Conservation (phyloP, 2,113 vertebrate genomes). For the Coregonus clupeaformis region DNA sequence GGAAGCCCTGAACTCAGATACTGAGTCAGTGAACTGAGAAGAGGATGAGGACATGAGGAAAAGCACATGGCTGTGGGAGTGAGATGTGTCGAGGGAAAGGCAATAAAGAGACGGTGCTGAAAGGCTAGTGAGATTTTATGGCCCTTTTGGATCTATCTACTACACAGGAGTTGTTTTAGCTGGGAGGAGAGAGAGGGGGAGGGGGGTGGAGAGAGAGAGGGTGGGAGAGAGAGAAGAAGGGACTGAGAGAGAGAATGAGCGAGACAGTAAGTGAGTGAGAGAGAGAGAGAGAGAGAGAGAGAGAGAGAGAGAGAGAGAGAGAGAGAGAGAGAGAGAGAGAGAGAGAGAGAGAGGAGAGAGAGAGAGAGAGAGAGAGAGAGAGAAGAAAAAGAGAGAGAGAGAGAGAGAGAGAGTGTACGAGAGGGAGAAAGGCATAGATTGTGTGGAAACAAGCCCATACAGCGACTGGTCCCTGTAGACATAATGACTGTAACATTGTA, state of each 20-base stretch:
- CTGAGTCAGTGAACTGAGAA: constrained; percentile 41
- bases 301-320: neutral
- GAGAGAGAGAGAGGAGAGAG: neutral
- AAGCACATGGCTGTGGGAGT: constrained; percentile 17
- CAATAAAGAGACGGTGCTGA: constrained; percentile 38
- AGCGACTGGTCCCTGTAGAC: constrained; percentile 19
- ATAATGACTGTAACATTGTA: constrained; percentile 13
- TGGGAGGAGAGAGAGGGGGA: neutral
- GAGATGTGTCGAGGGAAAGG: constrained; percentile 9
- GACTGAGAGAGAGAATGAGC: too few species aligned
- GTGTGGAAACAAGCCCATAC: neutral
- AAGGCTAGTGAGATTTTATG: constrained; percentile 54
- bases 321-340: neutral
- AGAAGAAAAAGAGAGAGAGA: neutral
- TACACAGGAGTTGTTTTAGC: constrained; percentile 27
- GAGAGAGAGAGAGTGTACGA: neutral
- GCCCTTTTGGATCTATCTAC: constrained; percentile 27
- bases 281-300: neutral
- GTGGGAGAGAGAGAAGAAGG: too few species aligned
- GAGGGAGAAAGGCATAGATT: neutral
- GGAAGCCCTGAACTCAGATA: constrained; percentile 40
- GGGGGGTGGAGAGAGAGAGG: too few species aligned
- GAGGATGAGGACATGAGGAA: constrained; percentile 37
- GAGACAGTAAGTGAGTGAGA: neutral
- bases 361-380: neutral